Percentiles rank a stretch among this genome's conserved stretches.
phyloP scores from a whole-genome alignment of 2,797 vertebrate genomes.

The Florisuga fusca region DNA sequence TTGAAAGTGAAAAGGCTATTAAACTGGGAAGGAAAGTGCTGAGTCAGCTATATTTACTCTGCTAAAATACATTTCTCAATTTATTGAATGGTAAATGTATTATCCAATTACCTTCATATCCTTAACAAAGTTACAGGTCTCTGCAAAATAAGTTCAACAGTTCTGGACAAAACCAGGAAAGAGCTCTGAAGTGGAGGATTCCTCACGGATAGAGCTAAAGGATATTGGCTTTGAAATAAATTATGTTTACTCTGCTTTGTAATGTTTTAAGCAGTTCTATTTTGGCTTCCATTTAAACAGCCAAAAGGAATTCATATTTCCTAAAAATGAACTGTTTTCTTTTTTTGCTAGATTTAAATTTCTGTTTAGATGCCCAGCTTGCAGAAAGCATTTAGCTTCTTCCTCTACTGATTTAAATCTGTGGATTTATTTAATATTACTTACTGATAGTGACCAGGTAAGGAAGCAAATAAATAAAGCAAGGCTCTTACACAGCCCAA shows the following conservation, averaged over 20 bases:
- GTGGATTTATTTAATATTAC: neutral
- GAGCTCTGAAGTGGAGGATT: neutral
- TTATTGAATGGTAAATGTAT: constrained; percentile 50
- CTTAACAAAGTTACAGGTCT: constrained; percentile 50
- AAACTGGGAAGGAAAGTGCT: neutral
- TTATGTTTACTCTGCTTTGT: neutral
- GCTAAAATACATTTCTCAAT: constrained; percentile 50
- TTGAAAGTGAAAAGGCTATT: constrained; percentile 50
- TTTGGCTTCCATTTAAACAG: neutral
- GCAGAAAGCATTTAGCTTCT: neutral
- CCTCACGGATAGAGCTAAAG: neutral
- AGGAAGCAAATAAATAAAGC: neutral
- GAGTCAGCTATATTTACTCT: constrained; percentile 52
- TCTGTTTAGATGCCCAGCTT: neutral
- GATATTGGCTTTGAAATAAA: neutral
- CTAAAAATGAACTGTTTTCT: neutral
- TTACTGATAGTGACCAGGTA: neutral
- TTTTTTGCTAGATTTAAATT: neutral
- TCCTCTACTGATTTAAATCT: neutral
- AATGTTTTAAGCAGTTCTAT: neutral
- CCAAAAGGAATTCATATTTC: neutral
- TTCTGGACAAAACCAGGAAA: constrained; percentile 22
- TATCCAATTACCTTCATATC: constrained; percentile 62
- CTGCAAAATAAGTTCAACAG: constrained; percentile 20
- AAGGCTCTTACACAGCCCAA: neutral